Conservation (phyloP, 2,797 vertebrate species). For the Glyptemys insculpta region DNA sequence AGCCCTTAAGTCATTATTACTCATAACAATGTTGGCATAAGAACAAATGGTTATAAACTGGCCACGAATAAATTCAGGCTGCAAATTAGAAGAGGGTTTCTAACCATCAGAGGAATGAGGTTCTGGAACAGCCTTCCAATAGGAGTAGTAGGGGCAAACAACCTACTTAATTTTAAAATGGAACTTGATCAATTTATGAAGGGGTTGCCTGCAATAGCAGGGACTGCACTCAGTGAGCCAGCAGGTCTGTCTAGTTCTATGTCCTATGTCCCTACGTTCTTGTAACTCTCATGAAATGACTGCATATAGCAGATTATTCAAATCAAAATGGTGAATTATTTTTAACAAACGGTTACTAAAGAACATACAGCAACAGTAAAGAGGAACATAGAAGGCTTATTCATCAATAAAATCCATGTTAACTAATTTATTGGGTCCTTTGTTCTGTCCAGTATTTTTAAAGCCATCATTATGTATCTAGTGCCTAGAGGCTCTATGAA, state of each 20-base stretch:
- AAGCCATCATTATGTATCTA: background rate
- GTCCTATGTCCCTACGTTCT: background rate
- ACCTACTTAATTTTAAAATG: background rate
- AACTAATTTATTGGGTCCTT: background rate
- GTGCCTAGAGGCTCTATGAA: background rate
- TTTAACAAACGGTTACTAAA: background rate
- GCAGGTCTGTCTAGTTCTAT: background rate
- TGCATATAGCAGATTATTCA: background rate
- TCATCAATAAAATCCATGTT: conserved; percentile 21
- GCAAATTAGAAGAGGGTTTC: background rate
- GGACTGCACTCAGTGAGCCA: background rate
- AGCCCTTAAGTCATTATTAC: background rate
- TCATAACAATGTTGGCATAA: background rate
- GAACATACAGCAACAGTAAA: background rate
- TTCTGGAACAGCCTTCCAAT: background rate
- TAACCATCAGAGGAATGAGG: background rate
- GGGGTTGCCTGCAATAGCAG: background rate
- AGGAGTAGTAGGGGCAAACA: background rate
- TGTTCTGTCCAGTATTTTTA: background rate
- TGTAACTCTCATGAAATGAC: background rate
- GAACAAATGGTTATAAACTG: background rate
- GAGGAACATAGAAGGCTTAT: conserved; percentile 19
- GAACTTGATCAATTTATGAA: background rate
- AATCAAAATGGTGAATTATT: conserved; percentile 34
- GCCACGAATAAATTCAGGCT: background rate